Percentiles rank a stretch among this genome's conserved stretches.
These are phyloP conservation scores for Epinotia demarniana DNA, from an alignment of 2,888 invertebrate genomes.

Conservation along the genomic window DNA sequence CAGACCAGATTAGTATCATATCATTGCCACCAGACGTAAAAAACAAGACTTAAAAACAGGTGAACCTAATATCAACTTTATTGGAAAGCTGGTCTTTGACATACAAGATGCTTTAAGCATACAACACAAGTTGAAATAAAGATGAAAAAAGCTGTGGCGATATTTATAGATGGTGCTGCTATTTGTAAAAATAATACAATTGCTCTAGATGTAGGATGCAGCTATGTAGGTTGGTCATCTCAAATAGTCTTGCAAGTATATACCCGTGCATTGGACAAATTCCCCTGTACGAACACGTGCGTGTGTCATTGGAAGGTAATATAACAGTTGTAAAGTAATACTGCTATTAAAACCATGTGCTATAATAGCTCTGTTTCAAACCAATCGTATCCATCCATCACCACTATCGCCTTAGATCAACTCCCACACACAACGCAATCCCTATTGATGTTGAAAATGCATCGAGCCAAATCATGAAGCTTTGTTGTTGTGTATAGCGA, in stretches of 20 bases:
- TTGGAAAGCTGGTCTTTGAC: too few relatives aligned
- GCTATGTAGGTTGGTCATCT: neutral
- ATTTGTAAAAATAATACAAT: too few relatives aligned
- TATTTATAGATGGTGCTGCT: too few relatives aligned
- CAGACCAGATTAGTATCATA: too few relatives aligned
- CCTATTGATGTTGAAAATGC: conserved; percentile 25
- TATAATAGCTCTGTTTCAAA: conserved; percentile 18
- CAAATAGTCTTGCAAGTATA: neutral
- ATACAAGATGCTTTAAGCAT: too few relatives aligned
- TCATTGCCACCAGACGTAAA: too few relatives aligned
- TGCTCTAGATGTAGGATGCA: too few relatives aligned
- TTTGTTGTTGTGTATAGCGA: conserved; percentile 19
- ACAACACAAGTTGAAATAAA: too few relatives aligned
- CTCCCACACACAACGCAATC: conserved; percentile 23
- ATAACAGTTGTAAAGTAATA: neutral
- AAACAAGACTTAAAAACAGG: too few relatives aligned
- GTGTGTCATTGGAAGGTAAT: neutral
- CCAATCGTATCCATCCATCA: conserved; percentile 25
- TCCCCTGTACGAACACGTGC: neutral
- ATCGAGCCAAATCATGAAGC: conserved; percentile 20
- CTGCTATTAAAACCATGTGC: conserved; percentile 18
- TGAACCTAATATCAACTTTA: too few relatives aligned
- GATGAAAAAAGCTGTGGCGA: too few relatives aligned
- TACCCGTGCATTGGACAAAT: neutral
- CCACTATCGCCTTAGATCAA: conserved; percentile 27